Evolutionary conservation across 2,888 invertebrate species (phyloP).

Genomic region (Lithodes maja): DNA sequence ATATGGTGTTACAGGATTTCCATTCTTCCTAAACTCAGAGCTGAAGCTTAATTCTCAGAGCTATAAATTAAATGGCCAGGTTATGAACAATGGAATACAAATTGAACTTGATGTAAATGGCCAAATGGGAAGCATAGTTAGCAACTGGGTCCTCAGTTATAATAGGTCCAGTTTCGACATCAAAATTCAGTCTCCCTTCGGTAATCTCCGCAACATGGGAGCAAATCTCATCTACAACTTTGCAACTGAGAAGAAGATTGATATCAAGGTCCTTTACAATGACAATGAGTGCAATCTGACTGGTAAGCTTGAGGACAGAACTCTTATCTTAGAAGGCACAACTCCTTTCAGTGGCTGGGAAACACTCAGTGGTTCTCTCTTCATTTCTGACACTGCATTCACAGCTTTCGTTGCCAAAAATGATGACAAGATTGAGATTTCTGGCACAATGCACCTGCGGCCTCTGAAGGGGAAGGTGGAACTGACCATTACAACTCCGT

Average conservation of each 20-base stretch:
- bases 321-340: slow-evolving; percentile 36
- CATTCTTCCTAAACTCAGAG: slow-evolving; percentile 18
- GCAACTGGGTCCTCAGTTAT: slow-evolving; percentile 30
- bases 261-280: slow-evolving; percentile 23
- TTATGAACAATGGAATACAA: slow-evolving; percentile 13
- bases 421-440: slow-evolving; percentile 54
- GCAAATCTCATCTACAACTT: slow-evolving; percentile 32
- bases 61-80: slow-evolving; percentile 7
- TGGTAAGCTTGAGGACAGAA: slow-evolving; percentile 41
- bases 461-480: slow-evolving; percentile 32
- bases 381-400: slow-evolving; percentile 49
- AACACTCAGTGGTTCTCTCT: slow-evolving; percentile 41
- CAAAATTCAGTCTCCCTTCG: slow-evolving; percentile 41
- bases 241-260: slow-evolving; percentile 24
- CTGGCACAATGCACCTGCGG: slow-evolving; percentile 42
- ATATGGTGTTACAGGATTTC: slow-evolving; percentile 27
- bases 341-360: slow-evolving; percentile 59
- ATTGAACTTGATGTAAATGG: slow-evolving; percentile 22
- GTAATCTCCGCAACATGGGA: background rate
- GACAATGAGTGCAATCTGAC: slow-evolving; percentile 29
- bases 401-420: slow-evolving; percentile 38
- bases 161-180: slow-evolving; percentile 22
- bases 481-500: slow-evolving; percentile 45
- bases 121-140: slow-evolving; percentile 13
- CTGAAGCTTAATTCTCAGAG: slow-evolving; percentile 17